Conservation (phyloP, 2,888 invertebrate species). For the Nemapogon koenigi region DNA sequence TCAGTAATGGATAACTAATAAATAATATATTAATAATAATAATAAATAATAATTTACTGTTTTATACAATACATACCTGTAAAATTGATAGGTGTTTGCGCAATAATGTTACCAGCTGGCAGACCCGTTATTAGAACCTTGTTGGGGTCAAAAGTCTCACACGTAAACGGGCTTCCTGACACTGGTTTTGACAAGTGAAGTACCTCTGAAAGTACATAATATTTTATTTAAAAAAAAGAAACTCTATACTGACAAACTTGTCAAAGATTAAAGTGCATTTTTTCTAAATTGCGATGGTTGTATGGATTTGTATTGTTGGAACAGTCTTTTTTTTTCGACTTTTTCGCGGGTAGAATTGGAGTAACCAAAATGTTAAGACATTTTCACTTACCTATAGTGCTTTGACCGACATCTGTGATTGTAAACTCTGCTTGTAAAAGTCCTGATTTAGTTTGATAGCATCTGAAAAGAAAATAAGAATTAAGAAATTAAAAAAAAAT, state of each 20-base stretch:
- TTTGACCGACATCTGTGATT: slow-evolving; percentile 76
- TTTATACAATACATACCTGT: slow-evolving; percentile 76
- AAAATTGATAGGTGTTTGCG: slow-evolving; percentile 83
- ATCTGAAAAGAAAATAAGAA: slow-evolving; percentile 56
- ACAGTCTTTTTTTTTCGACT: too few species aligned
- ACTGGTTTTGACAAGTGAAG: slow-evolving; percentile 89
- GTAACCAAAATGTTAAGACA: too few species aligned
- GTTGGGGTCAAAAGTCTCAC: slow-evolving; percentile 89
- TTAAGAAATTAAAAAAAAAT: too few species aligned
- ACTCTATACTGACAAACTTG: too few species aligned
- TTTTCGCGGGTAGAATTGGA: too few species aligned
- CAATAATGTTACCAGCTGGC: slow-evolving; percentile 76
- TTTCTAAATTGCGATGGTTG: too few species aligned
- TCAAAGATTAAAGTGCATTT: too few species aligned
- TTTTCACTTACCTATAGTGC: slow-evolving; percentile 66
- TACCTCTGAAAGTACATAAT: slow-evolving; percentile 74
- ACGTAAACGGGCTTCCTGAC: slow-evolving; percentile 91
- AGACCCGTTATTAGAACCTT: slow-evolving; percentile 81
- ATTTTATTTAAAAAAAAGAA: too few species aligned
- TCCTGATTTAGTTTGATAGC: slow-evolving; percentile 96
- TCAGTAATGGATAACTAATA: too few species aligned
- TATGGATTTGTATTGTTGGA: too few species aligned
- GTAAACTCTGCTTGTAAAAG: slow-evolving; percentile 94
- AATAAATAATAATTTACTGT: too few species aligned
- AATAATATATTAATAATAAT: too few species aligned